These are phyloP conservation scores for Pyrgilauda ruficollis DNA, from an alignment of 2,113 vertebrate species.

Conservation along the genomic window DNA sequence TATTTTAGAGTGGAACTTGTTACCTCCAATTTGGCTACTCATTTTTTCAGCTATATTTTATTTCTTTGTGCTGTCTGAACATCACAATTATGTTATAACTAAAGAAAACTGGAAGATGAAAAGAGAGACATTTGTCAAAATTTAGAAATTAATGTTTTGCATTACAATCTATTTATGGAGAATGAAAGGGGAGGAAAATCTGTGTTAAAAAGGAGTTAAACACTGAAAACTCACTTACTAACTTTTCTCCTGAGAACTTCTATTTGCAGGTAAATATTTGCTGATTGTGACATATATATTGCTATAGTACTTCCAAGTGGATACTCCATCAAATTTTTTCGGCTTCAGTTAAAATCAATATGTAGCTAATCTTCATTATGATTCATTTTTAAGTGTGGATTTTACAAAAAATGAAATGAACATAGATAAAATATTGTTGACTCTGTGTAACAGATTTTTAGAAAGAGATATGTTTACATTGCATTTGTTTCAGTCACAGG, in stretches of 20 bases:
- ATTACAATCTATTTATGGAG: neutral
- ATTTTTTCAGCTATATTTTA: constrained; percentile 8
- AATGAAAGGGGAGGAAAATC: neutral
- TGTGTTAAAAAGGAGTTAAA: neutral
- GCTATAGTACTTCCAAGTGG: neutral
- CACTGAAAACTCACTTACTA: neutral
- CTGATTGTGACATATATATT: neutral
- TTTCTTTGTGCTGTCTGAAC: neutral
- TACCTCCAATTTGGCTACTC: neutral
- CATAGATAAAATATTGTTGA: neutral
- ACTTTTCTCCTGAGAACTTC: neutral
- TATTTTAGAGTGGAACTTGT: neutral
- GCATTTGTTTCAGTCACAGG: neutral
- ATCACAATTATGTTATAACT: neutral
- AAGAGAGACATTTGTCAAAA: neutral
- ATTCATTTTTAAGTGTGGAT: neutral
- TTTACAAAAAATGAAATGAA: neutral
- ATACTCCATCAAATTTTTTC: neutral
- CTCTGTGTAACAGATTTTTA: neutral
- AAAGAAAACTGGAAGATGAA: neutral
- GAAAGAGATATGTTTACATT: neutral
- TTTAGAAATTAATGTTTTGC: neutral
- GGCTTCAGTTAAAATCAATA: neutral
- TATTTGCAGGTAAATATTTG: neutral
- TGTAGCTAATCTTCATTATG: neutral